These are phyloP conservation scores for Phymorhynchus buccinoides DNA, from an alignment of 1,140 invertebrate species.

Conservation along the genomic window DNA sequence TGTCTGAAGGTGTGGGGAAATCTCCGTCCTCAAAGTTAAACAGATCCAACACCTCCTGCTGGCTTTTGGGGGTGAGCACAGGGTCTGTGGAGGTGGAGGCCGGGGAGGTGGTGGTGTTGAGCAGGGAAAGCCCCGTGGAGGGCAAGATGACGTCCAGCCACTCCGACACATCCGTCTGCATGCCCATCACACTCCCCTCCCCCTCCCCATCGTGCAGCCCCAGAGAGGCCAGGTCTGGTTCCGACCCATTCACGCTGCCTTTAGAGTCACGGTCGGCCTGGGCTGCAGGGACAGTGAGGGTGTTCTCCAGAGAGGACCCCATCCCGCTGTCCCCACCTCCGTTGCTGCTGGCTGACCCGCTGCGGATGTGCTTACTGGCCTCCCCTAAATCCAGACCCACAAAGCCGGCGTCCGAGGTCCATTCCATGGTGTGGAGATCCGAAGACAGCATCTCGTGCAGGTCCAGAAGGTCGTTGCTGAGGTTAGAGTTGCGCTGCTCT, in stretches of 20 bases:
- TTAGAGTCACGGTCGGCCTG: conserved; percentile 18
- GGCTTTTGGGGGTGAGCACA: conserved; percentile 77
- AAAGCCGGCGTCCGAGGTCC: conserved; percentile 62
- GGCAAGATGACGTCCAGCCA: conserved; percentile 82
- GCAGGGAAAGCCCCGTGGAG: conserved; percentile 65
- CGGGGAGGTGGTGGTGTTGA: conserved; percentile 66
- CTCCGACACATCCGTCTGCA: conserved; percentile 82
- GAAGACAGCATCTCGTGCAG: conserved; percentile 62
- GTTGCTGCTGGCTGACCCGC: conserved; percentile 33
- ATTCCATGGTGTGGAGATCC: conserved; percentile 69
- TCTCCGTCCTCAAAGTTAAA: conserved; percentile 82
- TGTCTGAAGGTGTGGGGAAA: conserved; percentile 78
- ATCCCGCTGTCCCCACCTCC: conserved; percentile 52
- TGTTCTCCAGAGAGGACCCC: conserved; percentile 42
- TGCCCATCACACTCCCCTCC: conserved; percentile 63
- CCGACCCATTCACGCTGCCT: conserved; percentile 52
- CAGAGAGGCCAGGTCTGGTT: conserved; percentile 56
- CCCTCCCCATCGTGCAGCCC: conserved; percentile 51
- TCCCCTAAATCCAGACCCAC: conserved; percentile 59
- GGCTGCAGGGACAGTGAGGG: conserved; percentile 51
- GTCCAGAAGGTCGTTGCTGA: conserved; percentile 60
- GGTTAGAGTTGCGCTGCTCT: conserved; percentile 32
- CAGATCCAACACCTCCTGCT: conserved; percentile 80
- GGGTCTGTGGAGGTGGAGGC: conserved; percentile 77
- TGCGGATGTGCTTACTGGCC: conserved; percentile 24